A percentile compares a stretch with the other conserved stretches of the same genome.
phyloP scores from a whole-genome alignment of 2,113 vertebrate genomes.

The Tautogolabrus adspersus region DNA sequence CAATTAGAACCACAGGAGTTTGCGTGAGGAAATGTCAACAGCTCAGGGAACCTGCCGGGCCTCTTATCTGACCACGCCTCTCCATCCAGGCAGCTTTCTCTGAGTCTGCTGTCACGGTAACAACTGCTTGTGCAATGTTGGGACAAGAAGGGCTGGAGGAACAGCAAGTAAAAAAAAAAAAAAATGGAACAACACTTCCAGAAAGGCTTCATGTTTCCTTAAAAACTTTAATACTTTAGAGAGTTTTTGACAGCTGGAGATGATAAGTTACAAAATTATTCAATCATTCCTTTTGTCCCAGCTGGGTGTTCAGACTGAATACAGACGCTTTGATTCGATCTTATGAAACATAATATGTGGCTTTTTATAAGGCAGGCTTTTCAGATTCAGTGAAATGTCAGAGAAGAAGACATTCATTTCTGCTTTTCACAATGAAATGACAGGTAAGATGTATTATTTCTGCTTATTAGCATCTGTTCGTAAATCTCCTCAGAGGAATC shows the following conservation, averaged over 20 bases:
- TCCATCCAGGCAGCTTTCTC: slow-evolving; percentile 47
- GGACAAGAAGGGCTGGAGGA: slow-evolving; percentile 62
- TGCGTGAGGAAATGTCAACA: slow-evolving; percentile 81
- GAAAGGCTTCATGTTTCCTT: slow-evolving; percentile 42
- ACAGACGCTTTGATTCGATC: slow-evolving; percentile 18
- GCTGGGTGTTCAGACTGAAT: slow-evolving; percentile 25
- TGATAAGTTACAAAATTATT: slow-evolving; percentile 29
- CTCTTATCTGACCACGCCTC: slow-evolving; percentile 73
- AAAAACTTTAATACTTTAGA: slow-evolving; percentile 45
- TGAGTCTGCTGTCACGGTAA: slow-evolving; percentile 57
- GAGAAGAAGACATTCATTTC: slow-evolving; percentile 15
- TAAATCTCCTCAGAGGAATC: slow-evolving; percentile 26
- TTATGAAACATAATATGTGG: slow-evolving; percentile 6
- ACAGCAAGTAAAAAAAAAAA: slow-evolving; percentile 36
- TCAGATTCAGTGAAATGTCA: slow-evolving; percentile 10
- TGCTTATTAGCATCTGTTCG: slow-evolving; percentile 35
- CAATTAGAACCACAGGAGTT: slow-evolving; percentile 80
- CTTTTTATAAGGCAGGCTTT: background rate
- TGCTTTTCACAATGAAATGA: slow-evolving; percentile 19
- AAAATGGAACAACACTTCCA: background rate
- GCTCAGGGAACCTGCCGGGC: slow-evolving; percentile 73
- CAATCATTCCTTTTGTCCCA: slow-evolving; percentile 36
- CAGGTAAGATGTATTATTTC: slow-evolving; percentile 35
- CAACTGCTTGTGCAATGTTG: slow-evolving; percentile 45
- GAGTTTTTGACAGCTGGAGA: slow-evolving; percentile 42